Percentiles rank a stretch among this genome's conserved stretches.
Conservation (phyloP, 1,140 invertebrate species). For the Anastrepha obliqua region DNA sequence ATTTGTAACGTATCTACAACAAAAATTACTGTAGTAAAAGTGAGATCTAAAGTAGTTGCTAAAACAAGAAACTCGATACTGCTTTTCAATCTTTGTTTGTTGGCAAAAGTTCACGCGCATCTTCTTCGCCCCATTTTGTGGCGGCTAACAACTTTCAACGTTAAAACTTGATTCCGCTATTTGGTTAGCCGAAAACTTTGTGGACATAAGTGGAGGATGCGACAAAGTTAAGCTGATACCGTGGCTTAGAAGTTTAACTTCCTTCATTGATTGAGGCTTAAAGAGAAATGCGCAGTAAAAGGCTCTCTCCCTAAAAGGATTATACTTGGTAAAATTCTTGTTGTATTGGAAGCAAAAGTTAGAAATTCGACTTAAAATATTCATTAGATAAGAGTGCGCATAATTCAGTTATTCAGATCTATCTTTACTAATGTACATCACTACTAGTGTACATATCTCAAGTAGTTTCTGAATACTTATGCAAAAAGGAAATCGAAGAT, state of each 20-base stretch:
- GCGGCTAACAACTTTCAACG: not conserved
- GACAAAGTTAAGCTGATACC: constrained; percentile 1
- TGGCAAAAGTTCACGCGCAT: constrained; percentile 1
- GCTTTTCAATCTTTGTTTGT: constrained; percentile 35
- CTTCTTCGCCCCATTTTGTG: not conserved
- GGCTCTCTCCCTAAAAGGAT: too few species aligned
- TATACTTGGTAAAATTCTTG: too few species aligned
- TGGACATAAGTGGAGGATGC: not conserved
- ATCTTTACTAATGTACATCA: too few species aligned
- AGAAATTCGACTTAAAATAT: too few species aligned
- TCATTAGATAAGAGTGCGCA: too few species aligned
- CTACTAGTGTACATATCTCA: too few species aligned
- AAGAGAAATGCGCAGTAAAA: not conserved
- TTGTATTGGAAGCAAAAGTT: too few species aligned
- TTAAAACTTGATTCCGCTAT: not conserved
- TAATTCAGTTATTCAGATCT: too few species aligned
- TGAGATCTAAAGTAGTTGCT: not conserved
- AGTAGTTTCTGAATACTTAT: too few species aligned
- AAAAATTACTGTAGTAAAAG: not conserved
- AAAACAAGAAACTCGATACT: not conserved
- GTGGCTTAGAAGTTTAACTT: not conserved
- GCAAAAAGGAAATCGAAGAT: too few species aligned
- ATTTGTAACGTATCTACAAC: constrained; percentile 16
- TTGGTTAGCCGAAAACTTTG: constrained; percentile 9
- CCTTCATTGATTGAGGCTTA: not conserved